Evolutionary conservation across 1,140 invertebrate species (phyloP).

Genomic region (Bradysia coprophila): DNA sequence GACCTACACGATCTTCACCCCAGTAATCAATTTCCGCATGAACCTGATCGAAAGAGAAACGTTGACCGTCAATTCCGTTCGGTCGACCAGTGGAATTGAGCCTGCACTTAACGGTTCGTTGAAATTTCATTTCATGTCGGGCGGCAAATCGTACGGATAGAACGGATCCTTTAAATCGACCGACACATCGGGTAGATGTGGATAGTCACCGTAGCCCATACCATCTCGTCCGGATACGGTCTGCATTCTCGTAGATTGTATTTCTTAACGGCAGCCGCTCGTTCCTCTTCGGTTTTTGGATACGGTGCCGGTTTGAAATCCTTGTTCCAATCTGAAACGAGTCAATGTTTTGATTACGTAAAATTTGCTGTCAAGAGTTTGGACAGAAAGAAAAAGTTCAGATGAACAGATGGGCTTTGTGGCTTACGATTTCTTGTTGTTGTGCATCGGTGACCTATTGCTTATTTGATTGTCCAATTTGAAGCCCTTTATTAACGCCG

Average conservation of each 20-base stretch:
- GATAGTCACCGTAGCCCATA: constrained; percentile 86
- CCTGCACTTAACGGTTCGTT: constrained; percentile 56
- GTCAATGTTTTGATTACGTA: no score
- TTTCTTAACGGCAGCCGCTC: constrained; percentile 62
- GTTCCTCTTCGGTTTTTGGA: constrained; percentile 57
- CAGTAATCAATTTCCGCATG: constrained; percentile 34
- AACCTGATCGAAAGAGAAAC: constrained; percentile 29
- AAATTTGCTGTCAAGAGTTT: no score
- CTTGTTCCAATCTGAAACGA: constrained; percentile 34
- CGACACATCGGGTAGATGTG: constrained; percentile 50
- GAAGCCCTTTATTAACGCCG: no score
- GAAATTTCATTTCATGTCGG: constrained; percentile 57
- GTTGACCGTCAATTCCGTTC: constrained; percentile 2
- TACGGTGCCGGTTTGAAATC: constrained; percentile 65
- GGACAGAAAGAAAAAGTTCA: no score
- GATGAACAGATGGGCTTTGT: no score
- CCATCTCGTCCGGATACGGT: constrained; percentile 57
- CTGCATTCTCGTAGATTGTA: constrained; percentile 81
- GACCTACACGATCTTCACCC: constrained; percentile 39
- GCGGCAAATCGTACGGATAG: constrained; percentile 68
- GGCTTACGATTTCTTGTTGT: no score
- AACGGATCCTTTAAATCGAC: constrained; percentile 49
- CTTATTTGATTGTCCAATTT: no score
- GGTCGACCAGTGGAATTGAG: constrained; percentile 1
- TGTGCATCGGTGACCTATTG: no score